These are phyloP conservation scores for Phocoena phocoena DNA, from an alignment of 2,113 vertebrate species.

Conservation along the genomic window DNA sequence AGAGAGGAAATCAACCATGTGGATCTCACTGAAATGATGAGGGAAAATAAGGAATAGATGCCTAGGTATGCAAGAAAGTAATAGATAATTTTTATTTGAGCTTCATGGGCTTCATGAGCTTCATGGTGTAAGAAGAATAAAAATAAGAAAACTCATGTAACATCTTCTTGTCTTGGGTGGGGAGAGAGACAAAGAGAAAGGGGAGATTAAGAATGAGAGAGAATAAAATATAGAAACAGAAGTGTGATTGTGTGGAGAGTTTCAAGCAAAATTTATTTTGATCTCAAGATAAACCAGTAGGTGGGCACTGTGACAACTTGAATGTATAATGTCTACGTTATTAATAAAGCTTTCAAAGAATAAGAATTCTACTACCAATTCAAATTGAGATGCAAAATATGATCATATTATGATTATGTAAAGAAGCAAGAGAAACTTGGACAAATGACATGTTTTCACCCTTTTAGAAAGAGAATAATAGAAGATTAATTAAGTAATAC, in stretches of 20 bases:
- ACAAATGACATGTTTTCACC: neutral
- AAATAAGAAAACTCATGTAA: neutral
- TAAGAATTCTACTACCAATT: neutral
- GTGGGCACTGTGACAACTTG: neutral
- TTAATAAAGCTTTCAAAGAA: neutral
- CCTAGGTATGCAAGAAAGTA: neutral
- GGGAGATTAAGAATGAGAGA: neutral
- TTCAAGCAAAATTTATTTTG: constrained; percentile 9
- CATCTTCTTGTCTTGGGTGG: neutral
- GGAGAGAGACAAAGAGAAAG: neutral
- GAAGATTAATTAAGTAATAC: neutral
- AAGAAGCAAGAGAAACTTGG: neutral
- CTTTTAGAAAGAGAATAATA: neutral
- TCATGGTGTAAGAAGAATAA: neutral
- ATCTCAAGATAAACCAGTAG: neutral
- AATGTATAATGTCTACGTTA: neutral
- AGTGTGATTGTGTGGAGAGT: neutral
- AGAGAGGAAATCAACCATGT: neutral
- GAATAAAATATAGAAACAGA: neutral
- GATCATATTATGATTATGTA: neutral
- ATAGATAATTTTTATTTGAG: neutral
- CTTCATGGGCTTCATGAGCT: neutral
- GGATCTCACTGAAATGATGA: neutral
- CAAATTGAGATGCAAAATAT: neutral
- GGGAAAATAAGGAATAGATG: neutral